phyloP scores from a whole-genome alignment of 2,888 invertebrate species.

The Sphaeridia pumilis region DNA sequence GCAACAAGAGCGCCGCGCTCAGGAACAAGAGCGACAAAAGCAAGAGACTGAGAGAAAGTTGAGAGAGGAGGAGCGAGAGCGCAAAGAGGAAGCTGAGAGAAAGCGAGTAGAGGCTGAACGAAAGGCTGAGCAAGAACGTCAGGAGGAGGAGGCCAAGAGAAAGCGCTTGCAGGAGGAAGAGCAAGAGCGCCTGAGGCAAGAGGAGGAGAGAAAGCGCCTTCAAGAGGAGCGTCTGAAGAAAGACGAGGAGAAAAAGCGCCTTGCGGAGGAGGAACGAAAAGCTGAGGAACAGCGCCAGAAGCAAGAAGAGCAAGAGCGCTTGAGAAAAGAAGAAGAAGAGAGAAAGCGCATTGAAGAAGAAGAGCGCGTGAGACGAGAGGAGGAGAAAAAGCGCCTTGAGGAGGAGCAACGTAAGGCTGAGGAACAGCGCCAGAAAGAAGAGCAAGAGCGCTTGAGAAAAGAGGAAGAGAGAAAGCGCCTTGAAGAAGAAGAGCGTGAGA shows the following conservation, averaged over 20 bases:
- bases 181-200: neutral
- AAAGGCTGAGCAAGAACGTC: neutral
- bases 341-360: neutral
- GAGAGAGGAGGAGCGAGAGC: neutral
- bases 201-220: neutral
- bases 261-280: neutral
- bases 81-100: slow-evolving; percentile 6
- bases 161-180: slow-evolving; percentile 1
- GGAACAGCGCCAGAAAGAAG: too few relatives aligned
- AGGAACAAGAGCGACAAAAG: neutral
- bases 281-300: neutral
- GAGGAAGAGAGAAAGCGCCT: neutral
- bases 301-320: neutral
- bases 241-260: neutral
- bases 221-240: neutral
- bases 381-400: too few relatives aligned
- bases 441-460: too few relatives aligned
- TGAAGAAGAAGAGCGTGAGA: neutral
- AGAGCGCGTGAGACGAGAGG: too few relatives aligned
- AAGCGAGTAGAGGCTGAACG: neutral
- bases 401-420: too few relatives aligned
- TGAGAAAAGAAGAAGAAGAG: neutral
- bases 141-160: neutral
- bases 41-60: neutral
- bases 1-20: neutral